Evolutionary conservation across 2,113 vertebrate species (phyloP).

Genomic region (Cacatua alba): DNA sequence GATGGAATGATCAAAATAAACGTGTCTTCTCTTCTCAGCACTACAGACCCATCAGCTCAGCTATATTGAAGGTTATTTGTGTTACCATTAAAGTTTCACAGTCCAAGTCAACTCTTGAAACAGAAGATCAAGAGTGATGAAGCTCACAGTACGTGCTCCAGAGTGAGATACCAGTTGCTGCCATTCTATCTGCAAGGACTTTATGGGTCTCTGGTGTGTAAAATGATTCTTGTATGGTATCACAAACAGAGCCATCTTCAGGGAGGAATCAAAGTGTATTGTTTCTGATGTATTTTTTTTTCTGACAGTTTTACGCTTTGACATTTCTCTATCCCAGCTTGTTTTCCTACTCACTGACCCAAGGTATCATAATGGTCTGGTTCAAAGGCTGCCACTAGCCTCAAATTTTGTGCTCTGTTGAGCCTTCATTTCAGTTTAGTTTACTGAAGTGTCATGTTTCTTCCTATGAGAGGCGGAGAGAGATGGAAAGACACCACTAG

Average conservation of each 20-base stretch:
- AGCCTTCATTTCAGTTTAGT: constrained; percentile 48
- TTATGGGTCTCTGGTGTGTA: constrained; percentile 61
- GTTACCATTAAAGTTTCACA: not conserved
- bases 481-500: not conserved
- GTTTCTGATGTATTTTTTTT: constrained; percentile 46
- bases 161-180: not conserved
- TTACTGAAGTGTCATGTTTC: constrained; percentile 36
- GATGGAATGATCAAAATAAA: not conserved
- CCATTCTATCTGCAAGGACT: constrained; percentile 32
- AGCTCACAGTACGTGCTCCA: not conserved
- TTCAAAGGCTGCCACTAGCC: constrained; percentile 34
- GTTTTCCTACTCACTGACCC: constrained; percentile 64
- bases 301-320: constrained; percentile 39
- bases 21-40: not conserved
- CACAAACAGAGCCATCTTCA: constrained; percentile 40
- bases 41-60: not conserved
- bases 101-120: not conserved
- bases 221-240: constrained; percentile 54
- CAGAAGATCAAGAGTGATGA: not conserved
- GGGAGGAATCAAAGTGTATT: constrained; percentile 40
- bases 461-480: not conserved
- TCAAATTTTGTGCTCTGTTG: constrained; percentile 54
- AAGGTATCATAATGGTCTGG: constrained; percentile 18
- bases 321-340: constrained; percentile 26
- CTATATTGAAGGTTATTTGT: not conserved